Percentiles rank a stretch among this genome's conserved stretches.
These are phyloP conservation scores for Strigamia transsilvanica DNA, from an alignment of 2,888 invertebrate genomes.

Conservation along the genomic window DNA sequence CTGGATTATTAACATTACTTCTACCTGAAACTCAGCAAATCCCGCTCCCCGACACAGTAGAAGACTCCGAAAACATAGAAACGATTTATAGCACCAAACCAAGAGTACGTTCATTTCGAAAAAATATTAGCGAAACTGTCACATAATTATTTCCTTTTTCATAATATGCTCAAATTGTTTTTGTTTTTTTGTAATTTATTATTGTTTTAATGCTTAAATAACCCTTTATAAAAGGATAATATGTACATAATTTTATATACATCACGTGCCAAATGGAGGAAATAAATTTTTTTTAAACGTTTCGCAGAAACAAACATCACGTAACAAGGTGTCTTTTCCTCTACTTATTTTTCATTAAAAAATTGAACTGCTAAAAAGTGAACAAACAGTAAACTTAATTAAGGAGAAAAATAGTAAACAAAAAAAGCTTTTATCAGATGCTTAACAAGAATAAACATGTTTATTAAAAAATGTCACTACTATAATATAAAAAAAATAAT, in stretches of 20 bases:
- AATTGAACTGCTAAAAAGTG: not conserved
- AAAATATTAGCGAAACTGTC: slow-evolving; percentile 46
- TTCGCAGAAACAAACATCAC: no score
- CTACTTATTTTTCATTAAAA: not conserved
- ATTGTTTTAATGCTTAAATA: not conserved
- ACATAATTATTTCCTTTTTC: slow-evolving; percentile 21
- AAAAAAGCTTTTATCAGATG: not conserved
- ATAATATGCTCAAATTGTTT: not conserved
- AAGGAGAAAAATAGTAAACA: not conserved
- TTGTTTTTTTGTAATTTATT: not conserved
- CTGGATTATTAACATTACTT: slow-evolving; percentile 55
- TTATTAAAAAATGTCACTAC: not conserved
- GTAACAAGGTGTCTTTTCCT: not conserved
- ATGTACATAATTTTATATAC: not conserved
- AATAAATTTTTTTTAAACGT: not conserved
- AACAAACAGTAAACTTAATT: not conserved
- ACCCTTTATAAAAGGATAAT: not conserved
- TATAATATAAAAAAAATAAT: not conserved
- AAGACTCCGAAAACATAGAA: slow-evolving; percentile 53
- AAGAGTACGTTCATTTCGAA: slow-evolving; percentile 27
- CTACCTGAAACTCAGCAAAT: slow-evolving; percentile 55
- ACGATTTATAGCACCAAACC: slow-evolving; percentile 49
- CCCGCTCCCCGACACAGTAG: slow-evolving; percentile 55
- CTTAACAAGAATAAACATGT: not conserved
- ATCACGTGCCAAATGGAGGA: slow-evolving; percentile 4